Percentiles rank a stretch among this genome's conserved stretches.
Evolutionary conservation across 92 coral and sea anemone genomes (phyloP).

Genomic region (Siderastrea radians): DNA sequence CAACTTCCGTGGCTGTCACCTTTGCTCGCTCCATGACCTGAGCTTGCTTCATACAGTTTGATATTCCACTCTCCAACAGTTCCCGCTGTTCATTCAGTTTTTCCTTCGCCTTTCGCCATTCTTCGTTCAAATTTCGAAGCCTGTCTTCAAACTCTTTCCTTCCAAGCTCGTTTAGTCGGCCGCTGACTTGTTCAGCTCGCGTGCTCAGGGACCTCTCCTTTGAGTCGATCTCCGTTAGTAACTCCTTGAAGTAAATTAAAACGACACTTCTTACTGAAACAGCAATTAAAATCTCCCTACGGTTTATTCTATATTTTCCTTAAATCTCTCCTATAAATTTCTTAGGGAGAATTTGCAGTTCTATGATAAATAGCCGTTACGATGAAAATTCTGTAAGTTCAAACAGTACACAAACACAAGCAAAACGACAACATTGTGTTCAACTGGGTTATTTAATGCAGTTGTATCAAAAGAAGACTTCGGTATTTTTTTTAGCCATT

Average conservation of each 20-base stretch:
- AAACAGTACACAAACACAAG: no score
- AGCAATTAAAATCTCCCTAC: no score
- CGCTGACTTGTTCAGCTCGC: constrained; percentile 61
- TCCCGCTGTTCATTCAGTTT: constrained; percentile 58
- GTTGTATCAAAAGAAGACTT: no score
- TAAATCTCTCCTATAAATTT: no score
- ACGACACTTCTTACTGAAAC: neutral
- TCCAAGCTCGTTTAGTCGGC: constrained; percentile 27
- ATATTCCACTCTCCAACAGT: constrained; percentile 51
- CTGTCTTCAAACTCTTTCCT: constrained; percentile 47
- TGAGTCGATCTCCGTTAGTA: constrained; percentile 59
- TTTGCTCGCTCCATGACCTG: constrained; percentile 71
- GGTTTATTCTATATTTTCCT: neutral
- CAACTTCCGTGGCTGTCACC: constrained; percentile 68
- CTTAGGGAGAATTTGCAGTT: no score
- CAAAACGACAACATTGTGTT: no score
- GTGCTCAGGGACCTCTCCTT: constrained; percentile 32
- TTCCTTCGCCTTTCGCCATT: constrained; percentile 68
- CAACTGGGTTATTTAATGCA: no score
- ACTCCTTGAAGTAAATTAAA: constrained; percentile 64
- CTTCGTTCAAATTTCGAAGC: constrained; percentile 58
- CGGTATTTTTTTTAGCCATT: no score
- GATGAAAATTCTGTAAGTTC: no score
- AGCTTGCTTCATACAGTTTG: constrained; percentile 60
- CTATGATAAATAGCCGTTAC: no score